Evolutionary conservation across 2,888 invertebrate species (phyloP).

Genomic region (Pristionchus arcanus): DNA sequence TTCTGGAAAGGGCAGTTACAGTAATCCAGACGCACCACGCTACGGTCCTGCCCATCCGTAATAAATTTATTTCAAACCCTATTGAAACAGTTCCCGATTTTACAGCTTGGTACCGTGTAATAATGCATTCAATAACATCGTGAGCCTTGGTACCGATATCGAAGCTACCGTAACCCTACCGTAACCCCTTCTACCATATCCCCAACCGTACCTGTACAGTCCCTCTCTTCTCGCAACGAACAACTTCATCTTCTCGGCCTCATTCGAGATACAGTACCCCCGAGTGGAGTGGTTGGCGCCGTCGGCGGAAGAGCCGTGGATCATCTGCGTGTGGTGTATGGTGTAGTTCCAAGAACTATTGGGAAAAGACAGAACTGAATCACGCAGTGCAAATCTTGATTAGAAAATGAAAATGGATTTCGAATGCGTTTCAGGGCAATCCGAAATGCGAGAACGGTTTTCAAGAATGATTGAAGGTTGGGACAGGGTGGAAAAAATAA

Average conservation of each 20-base stretch:
- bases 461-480: not conserved
- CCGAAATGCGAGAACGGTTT: not conserved
- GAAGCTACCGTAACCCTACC: conserved; percentile 10
- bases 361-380: not conserved
- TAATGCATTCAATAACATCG: no score
- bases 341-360: not conserved
- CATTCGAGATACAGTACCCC: conserved; percentile 77
- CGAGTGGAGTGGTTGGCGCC: conserved; percentile 58
- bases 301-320: conserved; percentile 61
- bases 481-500: not conserved
- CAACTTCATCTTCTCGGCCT: conserved; percentile 77
- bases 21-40: not conserved
- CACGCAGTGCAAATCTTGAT: not conserved
- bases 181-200: not conserved
- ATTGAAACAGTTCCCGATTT: no score
- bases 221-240: conserved; percentile 78
- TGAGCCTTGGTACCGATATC: no score
- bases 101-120: no score
- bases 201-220: conserved; percentile 66
- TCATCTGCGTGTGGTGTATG: conserved; percentile 64
- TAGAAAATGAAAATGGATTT: not conserved
- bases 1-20: conserved; percentile 33
- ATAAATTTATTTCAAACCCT: no score
- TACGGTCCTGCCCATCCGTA: no score
- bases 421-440: not conserved